phyloP scores from a whole-genome alignment of 2,888 invertebrate species.

The Crocallis elinguaria region DNA sequence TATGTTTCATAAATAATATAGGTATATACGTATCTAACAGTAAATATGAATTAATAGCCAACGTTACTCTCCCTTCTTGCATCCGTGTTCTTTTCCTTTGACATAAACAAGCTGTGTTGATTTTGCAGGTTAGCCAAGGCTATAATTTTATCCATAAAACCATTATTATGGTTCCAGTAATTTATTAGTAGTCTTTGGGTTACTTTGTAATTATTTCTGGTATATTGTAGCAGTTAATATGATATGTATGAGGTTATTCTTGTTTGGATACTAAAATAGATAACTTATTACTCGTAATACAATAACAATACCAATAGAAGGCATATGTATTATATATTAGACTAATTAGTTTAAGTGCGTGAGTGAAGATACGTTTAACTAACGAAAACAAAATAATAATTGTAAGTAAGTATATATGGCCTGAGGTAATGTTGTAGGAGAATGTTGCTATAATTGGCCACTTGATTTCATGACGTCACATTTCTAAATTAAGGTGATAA shows the following conservation, averaged over 20 bases:
- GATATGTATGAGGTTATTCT: background rate
- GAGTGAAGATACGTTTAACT: no score
- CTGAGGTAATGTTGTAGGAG: no score
- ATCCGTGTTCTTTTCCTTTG: conserved; percentile 52
- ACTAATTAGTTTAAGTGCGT: no score
- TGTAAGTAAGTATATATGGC: no score
- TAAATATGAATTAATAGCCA: conserved; percentile 80
- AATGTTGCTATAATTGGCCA: no score
- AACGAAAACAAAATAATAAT: no score
- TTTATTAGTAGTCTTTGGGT: conserved; percentile 41
- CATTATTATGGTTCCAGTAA: conserved; percentile 49
- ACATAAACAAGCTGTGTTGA: conserved; percentile 59
- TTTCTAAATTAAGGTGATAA: no score
- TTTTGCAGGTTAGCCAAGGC: conserved; percentile 52
- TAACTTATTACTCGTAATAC: no score
- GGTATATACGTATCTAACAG: conserved; percentile 57
- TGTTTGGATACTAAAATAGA: background rate
- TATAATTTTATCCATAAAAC: conserved; percentile 52
- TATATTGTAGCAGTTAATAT: background rate
- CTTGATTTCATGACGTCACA: no score
- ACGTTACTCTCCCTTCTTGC: conserved; percentile 63
- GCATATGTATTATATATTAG: no score
- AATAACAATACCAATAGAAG: no score
- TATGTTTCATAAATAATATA: conserved; percentile 78
- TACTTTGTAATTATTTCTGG: conserved; percentile 29